These are phyloP conservation scores for Drosophila neonasuta DNA, from an alignment of 2,888 invertebrate species.

Conservation along the genomic window DNA sequence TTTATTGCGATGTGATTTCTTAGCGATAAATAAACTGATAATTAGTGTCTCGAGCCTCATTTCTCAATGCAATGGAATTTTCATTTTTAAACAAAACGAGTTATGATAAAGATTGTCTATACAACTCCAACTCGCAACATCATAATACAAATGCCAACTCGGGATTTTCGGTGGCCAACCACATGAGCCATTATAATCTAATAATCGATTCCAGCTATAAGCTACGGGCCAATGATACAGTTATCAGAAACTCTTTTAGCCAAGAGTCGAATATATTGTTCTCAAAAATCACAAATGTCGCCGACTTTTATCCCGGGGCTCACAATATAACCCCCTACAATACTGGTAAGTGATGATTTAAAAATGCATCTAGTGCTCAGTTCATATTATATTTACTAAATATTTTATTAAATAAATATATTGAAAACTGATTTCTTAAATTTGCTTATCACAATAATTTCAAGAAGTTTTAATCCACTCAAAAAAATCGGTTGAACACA, in stretches of 20 bases:
- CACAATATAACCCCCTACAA: conserved; percentile 63
- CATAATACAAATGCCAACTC: conserved; percentile 54
- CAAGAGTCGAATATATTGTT: conserved; percentile 68
- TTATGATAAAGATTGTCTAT: conserved; percentile 78
- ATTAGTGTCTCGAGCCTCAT: conserved; percentile 43
- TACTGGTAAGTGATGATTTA: conserved; percentile 47
- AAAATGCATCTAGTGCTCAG: neutral
- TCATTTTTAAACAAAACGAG: conserved; percentile 78
- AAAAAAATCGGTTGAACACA: too few species aligned
- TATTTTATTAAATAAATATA: neutral
- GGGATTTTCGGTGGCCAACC: conserved; percentile 63
- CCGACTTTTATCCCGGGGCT: conserved; percentile 66
- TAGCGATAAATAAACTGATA: conserved; percentile 35
- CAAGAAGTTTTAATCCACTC: too few species aligned
- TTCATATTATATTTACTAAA: neutral
- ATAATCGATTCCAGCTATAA: conserved; percentile 68
- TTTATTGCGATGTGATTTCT: conserved; percentile 58
- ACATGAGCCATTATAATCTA: conserved; percentile 67
- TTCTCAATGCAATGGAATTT: conserved; percentile 75
- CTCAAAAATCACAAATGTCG: conserved; percentile 66
- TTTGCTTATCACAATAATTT: too few species aligned
- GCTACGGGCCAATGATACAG: conserved; percentile 62
- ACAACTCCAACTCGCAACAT: conserved; percentile 60
- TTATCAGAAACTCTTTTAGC: conserved; percentile 57
- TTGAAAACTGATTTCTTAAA: neutral